phyloP scores from a whole-genome alignment of 1,140 invertebrate species.

The Acromyrmex charruanus region DNA sequence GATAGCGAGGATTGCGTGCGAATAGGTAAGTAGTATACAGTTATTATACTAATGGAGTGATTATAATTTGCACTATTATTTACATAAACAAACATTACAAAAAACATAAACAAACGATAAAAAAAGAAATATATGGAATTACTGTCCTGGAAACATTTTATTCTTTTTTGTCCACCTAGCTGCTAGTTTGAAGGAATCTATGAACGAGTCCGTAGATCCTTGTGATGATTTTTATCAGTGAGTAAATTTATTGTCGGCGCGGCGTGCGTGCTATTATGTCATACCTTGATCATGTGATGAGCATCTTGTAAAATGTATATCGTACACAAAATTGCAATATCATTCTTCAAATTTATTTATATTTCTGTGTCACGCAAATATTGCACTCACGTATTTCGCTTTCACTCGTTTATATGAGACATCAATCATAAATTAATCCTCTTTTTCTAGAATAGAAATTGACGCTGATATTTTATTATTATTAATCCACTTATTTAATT shows the following conservation, averaged over 20 bases:
- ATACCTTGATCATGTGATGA: not conserved
- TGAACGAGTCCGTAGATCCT: constrained; percentile 84
- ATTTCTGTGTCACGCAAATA: constrained; percentile 39
- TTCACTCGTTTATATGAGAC: constrained; percentile 38
- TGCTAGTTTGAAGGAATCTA: constrained; percentile 85
- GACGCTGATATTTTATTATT: not conserved
- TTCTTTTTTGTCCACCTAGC: constrained; percentile 72
- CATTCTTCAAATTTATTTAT: not conserved
- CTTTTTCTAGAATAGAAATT: not conserved
- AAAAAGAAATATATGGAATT: constrained; percentile 1
- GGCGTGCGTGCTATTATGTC: not conserved
- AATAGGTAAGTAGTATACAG: constrained; percentile 78
- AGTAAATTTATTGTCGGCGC: constrained; percentile 65
- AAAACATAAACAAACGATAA: not conserved
- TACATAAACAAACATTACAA: not conserved
- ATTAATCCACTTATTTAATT: not conserved
- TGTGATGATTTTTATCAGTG: constrained; percentile 85
- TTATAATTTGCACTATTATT: not conserved
- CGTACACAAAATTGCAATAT: not conserved
- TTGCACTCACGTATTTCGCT: constrained; percentile 1
- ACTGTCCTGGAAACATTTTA: not conserved
- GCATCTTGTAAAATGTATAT: not conserved
- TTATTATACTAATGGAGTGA: not conserved
- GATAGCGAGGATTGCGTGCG: constrained; percentile 82
- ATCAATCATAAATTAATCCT: not conserved